phyloP scores from a whole-genome alignment of 2,888 invertebrate species.

The Ormyrus rosae region DNA sequence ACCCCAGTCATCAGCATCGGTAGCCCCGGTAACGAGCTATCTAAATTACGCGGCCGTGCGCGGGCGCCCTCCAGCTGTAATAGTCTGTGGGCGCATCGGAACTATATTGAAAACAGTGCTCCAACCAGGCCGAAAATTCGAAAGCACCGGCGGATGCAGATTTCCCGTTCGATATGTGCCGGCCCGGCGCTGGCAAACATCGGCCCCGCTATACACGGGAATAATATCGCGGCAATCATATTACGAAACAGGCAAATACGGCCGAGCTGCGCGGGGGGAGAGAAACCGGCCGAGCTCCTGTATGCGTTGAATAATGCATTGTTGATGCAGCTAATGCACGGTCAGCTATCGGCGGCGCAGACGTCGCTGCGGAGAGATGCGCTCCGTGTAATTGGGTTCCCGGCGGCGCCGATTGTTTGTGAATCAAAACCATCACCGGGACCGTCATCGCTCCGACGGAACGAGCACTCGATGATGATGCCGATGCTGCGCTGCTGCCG shows the following conservation, averaged over 20 bases:
- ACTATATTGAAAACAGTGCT: slow-evolving; percentile 18
- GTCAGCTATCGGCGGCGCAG: slow-evolving; percentile 69
- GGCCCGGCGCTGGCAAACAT: slow-evolving; percentile 32
- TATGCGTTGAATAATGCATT: slow-evolving; percentile 73
- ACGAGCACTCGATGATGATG: slow-evolving; percentile 64
- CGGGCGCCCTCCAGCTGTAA: slow-evolving; percentile 5
- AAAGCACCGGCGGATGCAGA: neutral
- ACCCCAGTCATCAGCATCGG: slow-evolving; percentile 21
- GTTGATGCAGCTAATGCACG: slow-evolving; percentile 76
- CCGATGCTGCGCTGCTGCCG: slow-evolving; percentile 56
- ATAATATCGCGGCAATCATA: slow-evolving; percentile 73
- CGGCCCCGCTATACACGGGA: slow-evolving; percentile 55
- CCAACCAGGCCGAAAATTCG: slow-evolving; percentile 35
- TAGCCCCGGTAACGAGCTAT: slow-evolving; percentile 29
- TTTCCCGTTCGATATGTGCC: neutral
- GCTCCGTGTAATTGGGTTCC: slow-evolving; percentile 73
- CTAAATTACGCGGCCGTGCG: slow-evolving; percentile 34
- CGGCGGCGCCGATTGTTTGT: slow-evolving; percentile 67
- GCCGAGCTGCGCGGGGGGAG: slow-evolving; percentile 64
- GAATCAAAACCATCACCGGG: slow-evolving; percentile 74
- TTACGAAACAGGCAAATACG: slow-evolving; percentile 72
- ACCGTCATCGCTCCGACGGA: slow-evolving; percentile 68
- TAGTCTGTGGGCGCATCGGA: neutral
- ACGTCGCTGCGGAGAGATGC: slow-evolving; percentile 46
- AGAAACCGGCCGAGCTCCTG: neutral